phyloP scores from a whole-genome alignment of 1,140 invertebrate species.

The Campoletis sonorensis region DNA sequence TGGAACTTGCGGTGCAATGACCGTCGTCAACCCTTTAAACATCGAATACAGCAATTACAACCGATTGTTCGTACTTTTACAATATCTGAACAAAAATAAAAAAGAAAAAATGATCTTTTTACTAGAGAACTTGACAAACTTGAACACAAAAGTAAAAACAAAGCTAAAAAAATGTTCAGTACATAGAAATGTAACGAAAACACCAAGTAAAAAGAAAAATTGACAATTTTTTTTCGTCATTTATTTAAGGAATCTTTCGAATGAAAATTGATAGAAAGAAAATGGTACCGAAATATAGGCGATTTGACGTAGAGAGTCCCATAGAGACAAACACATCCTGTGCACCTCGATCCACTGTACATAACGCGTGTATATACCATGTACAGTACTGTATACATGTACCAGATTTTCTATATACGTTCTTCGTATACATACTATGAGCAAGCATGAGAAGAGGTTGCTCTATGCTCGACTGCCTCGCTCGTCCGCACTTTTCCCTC shows the following conservation, averaged over 20 bases:
- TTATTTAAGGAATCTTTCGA: no score
- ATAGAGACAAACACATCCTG: background rate
- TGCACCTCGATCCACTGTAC: background rate
- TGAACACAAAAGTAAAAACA: no score
- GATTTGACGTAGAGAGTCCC: background rate
- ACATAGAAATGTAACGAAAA: no score
- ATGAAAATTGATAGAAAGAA: background rate
- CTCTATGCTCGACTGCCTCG: background rate
- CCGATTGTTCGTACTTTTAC: background rate
- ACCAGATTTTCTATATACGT: background rate
- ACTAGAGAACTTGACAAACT: no score
- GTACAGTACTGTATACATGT: background rate
- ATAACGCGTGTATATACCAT: background rate
- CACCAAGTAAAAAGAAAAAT: no score
- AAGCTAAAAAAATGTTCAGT: no score
- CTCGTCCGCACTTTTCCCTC: conserved; percentile 12
- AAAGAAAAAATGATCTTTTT: no score
- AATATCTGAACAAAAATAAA: no score
- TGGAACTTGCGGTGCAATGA: conserved; percentile 9
- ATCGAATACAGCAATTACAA: background rate
- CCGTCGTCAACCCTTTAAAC: background rate
- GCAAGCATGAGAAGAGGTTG: background rate
- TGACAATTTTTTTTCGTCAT: background rate
- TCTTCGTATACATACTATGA: background rate
- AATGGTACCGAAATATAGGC: background rate